Conservation (phyloP, 2,888 invertebrate species). For the Ophion ventricosus region DNA sequence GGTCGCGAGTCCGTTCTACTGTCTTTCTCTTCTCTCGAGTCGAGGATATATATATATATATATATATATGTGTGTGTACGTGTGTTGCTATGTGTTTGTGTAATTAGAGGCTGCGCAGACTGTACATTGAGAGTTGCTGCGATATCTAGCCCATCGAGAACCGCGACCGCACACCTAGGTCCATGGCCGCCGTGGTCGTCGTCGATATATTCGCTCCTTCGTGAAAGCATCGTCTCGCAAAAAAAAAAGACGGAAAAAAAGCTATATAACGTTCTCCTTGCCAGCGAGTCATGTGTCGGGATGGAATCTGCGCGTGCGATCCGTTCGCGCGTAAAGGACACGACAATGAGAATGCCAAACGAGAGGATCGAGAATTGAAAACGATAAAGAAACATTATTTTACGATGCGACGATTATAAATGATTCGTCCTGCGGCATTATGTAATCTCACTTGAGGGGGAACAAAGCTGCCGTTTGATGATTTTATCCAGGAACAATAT, state of each 20-base stretch:
- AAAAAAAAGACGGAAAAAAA: conserved; percentile 24
- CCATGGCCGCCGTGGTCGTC: conserved; percentile 47
- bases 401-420: neutral
- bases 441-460: too few relatives aligned
- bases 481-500: too few relatives aligned
- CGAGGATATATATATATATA: conserved; percentile 57
- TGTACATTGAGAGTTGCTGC: conserved; percentile 52
- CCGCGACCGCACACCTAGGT: conserved; percentile 62
- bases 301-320: conserved; percentile 21
- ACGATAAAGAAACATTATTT: neutral
- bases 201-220: conserved; percentile 52
- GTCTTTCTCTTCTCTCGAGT: conserved; percentile 68
- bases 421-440: neutral
- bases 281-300: conserved; percentile 22
- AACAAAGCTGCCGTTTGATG: too few relatives aligned
- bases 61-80: neutral
- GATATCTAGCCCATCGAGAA: conserved; percentile 62
- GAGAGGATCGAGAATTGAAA: neutral
- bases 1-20: conserved; percentile 66
- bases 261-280: conserved; percentile 60
- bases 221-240: conserved; percentile 55
- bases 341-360: conserved; percentile 19
- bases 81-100: neutral
- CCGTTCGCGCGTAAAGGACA: conserved; percentile 34
- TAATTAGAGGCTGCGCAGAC: conserved; percentile 50